Percentiles rank a stretch among this genome's conserved stretches.
Evolutionary conservation across 1,140 invertebrate species (phyloP).

Genomic region (Pseudomyrmex concolor): DNA sequence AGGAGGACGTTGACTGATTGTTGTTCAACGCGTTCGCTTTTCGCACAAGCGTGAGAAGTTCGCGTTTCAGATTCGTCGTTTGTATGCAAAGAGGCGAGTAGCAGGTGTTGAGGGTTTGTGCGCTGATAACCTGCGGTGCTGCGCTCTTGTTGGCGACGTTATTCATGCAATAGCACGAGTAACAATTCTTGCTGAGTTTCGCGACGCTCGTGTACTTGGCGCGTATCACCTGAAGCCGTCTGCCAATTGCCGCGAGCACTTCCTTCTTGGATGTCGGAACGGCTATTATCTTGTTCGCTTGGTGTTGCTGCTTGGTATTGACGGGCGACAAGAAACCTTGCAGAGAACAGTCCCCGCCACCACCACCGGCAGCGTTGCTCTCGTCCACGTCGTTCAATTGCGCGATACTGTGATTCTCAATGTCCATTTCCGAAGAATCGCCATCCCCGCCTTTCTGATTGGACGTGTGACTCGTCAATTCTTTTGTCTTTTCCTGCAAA

Average conservation of each 20-base stretch:
- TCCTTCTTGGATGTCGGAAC: constrained; percentile 78
- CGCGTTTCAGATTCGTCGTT: constrained; percentile 88
- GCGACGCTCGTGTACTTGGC: constrained; percentile 88
- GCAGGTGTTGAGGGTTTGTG: constrained; percentile 87
- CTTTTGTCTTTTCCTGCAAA: constrained; percentile 76
- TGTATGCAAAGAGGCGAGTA: constrained; percentile 92
- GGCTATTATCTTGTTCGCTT: constrained; percentile 63
- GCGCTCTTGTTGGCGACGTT: constrained; percentile 73
- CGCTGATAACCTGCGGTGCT: constrained; percentile 75
- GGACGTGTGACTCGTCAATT: constrained; percentile 64
- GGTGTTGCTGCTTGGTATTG: constrained; percentile 60
- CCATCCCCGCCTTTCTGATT: constrained; percentile 79
- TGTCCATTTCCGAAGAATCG: constrained; percentile 85
- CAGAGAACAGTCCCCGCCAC: constrained; percentile 80
- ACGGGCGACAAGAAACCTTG: constrained; percentile 81
- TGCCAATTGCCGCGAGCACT: constrained; percentile 86
- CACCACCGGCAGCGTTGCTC: not conserved
- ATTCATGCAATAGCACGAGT: constrained; percentile 88
- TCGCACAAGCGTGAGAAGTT: constrained; percentile 88
- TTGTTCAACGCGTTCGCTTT: constrained; percentile 86
- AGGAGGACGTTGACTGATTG: constrained; percentile 70
- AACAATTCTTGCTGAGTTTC: constrained; percentile 89
- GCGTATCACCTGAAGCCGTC: constrained; percentile 88
- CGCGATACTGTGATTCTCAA: constrained; percentile 85
- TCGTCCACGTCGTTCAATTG: constrained; percentile 84